Evolutionary conservation across 2,113 vertebrate species (phyloP).

Genomic region (Chionomys nivalis): DNA sequence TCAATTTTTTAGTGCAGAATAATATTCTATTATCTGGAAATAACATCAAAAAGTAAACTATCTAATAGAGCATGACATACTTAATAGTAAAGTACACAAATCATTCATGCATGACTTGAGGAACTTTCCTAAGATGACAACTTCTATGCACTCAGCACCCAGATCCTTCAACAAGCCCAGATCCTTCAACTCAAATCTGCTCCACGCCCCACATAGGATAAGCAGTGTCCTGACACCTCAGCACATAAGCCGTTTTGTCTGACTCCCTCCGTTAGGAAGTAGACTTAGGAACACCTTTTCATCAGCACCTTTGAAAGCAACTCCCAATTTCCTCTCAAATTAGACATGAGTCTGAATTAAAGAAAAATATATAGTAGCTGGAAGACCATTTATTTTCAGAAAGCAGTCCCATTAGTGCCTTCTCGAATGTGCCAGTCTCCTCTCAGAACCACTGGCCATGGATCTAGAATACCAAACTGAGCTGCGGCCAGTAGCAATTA

Average conservation of each 20-base stretch:
- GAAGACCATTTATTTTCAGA: not conserved
- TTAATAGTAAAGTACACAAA: not conserved
- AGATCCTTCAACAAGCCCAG: not conserved
- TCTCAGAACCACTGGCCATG: not conserved
- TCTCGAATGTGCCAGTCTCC: not conserved
- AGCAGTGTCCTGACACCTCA: not conserved
- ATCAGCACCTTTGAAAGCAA: not conserved
- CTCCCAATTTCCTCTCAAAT: conserved; percentile 3
- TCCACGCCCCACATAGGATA: not conserved
- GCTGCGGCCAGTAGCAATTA: conserved; percentile 15
- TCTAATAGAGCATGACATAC: not conserved
- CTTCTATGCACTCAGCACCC: not conserved
- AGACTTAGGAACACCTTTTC: not conserved
- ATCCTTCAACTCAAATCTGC: not conserved
- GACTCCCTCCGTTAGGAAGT: not conserved
- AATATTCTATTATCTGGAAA: not conserved
- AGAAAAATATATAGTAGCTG: not conserved
- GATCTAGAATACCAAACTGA: not conserved
- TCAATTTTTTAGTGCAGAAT: not conserved
- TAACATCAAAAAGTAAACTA: not conserved
- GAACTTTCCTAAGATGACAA: not conserved
- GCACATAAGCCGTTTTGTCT: not conserved
- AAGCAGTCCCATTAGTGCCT: not conserved
- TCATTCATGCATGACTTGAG: not conserved
- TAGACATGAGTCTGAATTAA: not conserved